Conservation (phyloP, 2,888 invertebrate species). For the Oxytorus armatus region DNA sequence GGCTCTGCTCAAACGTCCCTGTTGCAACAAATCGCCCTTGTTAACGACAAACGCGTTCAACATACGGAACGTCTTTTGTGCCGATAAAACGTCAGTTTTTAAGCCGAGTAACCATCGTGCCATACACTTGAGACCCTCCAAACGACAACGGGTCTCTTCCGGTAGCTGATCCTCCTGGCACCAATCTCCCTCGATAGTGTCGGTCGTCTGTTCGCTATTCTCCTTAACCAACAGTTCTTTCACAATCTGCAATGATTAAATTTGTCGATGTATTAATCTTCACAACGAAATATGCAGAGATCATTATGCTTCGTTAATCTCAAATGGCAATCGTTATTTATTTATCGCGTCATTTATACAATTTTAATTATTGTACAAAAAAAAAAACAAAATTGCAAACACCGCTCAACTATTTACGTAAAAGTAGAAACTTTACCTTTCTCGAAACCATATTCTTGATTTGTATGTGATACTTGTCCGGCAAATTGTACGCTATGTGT, state of each 20-base stretch:
- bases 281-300: conserved; percentile 34
- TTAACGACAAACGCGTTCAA: conserved; percentile 96
- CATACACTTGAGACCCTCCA: conserved; percentile 98
- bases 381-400: too few relatives aligned
- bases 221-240: conserved; percentile 97
- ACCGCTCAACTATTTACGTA: too few relatives aligned
- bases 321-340: too few relatives aligned
- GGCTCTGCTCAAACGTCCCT: conserved; percentile 91
- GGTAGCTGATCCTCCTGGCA: conserved; percentile 94
- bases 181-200: conserved; percentile 89
- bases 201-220: conserved; percentile 86
- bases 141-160: conserved; percentile 95
- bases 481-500: conserved; percentile 96
- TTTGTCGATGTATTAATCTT: neutral
- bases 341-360: neutral
- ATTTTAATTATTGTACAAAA: neutral
- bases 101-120: conserved; percentile 97
- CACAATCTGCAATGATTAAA: conserved; percentile 89
- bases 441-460: conserved; percentile 98
- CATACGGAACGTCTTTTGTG: conserved; percentile 97
- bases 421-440: conserved; percentile 87
- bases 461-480: conserved; percentile 94
- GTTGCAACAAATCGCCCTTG: conserved; percentile 94
- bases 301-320: neutral
- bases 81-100: conserved; percentile 94